These are phyloP conservation scores for Phodopus roborovskii DNA, from an alignment of 2,113 vertebrate species.

Conservation along the genomic window DNA sequence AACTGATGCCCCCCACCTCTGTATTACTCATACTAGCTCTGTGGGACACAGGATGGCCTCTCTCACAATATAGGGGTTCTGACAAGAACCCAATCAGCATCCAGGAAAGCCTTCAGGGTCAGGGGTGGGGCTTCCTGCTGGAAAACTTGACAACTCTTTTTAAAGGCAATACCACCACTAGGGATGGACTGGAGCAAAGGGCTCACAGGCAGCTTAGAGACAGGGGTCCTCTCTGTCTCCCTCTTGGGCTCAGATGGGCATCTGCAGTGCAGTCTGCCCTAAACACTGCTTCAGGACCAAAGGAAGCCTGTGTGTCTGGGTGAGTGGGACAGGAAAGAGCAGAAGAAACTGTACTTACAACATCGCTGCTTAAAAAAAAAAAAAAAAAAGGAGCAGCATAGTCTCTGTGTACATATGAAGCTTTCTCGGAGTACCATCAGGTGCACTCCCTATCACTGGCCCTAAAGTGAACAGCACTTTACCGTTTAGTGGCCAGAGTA, in stretches of 20 bases:
- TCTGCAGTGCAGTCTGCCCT: not conserved
- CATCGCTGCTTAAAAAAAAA: conserved; percentile 9
- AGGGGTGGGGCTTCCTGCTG: not conserved
- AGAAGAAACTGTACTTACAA: conserved; percentile 23
- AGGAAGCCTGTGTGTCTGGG: not conserved
- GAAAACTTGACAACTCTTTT: not conserved
- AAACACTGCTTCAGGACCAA: not conserved
- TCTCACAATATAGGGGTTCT: not conserved
- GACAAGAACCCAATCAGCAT: conserved; percentile 20
- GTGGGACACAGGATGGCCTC: conserved; percentile 42
- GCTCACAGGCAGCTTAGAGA: not conserved
- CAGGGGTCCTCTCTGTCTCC: not conserved
- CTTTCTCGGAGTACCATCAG: not conserved
- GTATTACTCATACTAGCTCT: conserved; percentile 55
- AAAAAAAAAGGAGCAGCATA: not conserved
- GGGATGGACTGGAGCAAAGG: not conserved
- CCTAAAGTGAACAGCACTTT: not conserved
- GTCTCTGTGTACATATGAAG: not conserved
- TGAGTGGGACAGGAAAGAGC: not conserved
- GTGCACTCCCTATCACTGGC: rapidly evolving
- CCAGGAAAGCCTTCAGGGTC: not conserved
- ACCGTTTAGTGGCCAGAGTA: not conserved
- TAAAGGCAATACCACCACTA: not conserved
- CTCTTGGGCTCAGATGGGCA: not conserved
- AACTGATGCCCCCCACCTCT: not conserved